Percentiles rank a stretch among this genome's conserved stretches.
These are phyloP conservation scores for Emydura subglobosa DNA, from an alignment of 2,113 vertebrate species.

Conservation along the genomic window DNA sequence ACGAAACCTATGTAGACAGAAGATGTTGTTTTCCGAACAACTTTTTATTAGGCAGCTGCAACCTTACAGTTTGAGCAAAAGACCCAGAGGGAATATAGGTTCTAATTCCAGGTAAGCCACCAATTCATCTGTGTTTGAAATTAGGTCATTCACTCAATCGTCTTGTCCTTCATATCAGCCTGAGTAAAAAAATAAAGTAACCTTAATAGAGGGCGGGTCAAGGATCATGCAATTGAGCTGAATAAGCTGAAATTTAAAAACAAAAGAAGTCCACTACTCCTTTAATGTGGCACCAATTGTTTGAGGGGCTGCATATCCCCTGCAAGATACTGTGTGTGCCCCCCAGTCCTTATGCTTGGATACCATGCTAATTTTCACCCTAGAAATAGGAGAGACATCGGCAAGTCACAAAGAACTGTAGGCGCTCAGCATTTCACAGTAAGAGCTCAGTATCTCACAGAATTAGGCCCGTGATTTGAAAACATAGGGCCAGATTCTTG, in stretches of 20 bases:
- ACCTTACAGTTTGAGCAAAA: background rate
- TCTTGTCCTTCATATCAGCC: background rate
- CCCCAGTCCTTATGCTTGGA: background rate
- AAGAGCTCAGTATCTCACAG: background rate
- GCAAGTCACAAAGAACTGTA: background rate
- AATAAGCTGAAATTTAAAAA: background rate
- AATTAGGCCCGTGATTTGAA: background rate
- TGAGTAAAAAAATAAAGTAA: background rate
- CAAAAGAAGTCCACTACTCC: background rate
- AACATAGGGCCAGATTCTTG: background rate
- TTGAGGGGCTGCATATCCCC: background rate
- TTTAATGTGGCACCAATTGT: background rate
- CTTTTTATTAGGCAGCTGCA: background rate
- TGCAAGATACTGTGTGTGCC: background rate
- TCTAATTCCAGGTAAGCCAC: background rate
- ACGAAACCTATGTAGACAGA: background rate
- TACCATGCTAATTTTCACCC: background rate
- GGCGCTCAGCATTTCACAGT: background rate
- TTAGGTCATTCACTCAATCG: background rate
- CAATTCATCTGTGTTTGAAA: background rate
- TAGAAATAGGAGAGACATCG: background rate
- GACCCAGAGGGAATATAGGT: fast-evolving
- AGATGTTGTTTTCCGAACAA: background rate
- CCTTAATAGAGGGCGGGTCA: background rate
- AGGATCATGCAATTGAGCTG: background rate